phyloP scores from a whole-genome alignment of 2,888 invertebrate species.

The Lapara coniferarum region DNA sequence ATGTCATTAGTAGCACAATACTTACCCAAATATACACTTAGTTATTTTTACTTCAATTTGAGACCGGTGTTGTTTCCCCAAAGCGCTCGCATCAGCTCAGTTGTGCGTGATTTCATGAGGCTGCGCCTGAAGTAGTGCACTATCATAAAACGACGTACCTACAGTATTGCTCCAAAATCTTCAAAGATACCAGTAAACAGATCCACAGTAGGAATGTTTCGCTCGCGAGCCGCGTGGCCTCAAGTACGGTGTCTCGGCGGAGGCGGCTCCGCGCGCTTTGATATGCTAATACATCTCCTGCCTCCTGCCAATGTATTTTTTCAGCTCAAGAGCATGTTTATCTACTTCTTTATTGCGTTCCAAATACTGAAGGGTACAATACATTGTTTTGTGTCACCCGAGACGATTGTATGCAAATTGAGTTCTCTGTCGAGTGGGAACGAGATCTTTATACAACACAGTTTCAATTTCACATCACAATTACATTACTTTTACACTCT shows the following conservation, averaged over 20 bases:
- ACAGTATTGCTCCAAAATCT: too few species aligned
- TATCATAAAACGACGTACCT: too few species aligned
- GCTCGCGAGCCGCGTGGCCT: background rate
- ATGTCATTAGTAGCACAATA: too few species aligned
- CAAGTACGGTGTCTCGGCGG: background rate
- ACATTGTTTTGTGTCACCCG: constrained; percentile 19
- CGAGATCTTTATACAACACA: too few species aligned
- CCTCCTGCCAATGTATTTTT: constrained; percentile 25
- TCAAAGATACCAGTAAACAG: too few species aligned
- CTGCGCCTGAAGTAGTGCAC: too few species aligned
- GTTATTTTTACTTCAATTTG: background rate
- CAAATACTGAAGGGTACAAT: constrained; percentile 20
- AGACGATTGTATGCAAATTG: constrained; percentile 22
- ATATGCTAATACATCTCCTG: constrained; percentile 26
- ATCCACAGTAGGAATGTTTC: background rate
- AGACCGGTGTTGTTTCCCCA: background rate
- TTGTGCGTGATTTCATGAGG: too few species aligned
- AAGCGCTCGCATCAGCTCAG: too few species aligned
- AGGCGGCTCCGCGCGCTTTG: constrained; percentile 22
- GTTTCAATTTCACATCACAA: too few species aligned
- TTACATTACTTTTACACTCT: too few species aligned
- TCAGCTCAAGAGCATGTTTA: constrained; percentile 26
- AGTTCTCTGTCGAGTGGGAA: background rate
- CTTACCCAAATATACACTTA: too few species aligned
- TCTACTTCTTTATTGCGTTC: constrained; percentile 26